Base-by-base conservation (phyloP, 2,113 vertebrate genomes). In the Lampris megalopsis region DNA sequence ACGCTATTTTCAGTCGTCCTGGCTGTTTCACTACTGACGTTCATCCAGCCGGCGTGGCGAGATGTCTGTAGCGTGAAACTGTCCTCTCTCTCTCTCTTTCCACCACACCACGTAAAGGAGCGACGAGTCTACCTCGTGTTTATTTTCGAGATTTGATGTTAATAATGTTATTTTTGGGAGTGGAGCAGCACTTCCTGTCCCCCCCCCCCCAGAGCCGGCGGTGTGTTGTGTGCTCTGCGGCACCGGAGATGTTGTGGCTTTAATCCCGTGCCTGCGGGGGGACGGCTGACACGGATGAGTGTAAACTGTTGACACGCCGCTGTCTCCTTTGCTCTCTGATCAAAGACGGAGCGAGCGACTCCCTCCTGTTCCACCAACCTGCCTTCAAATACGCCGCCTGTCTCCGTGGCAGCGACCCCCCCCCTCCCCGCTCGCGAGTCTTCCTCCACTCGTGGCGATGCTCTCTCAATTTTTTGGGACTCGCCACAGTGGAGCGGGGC, bases 261-360 rank as follows among this genome's bases (percentile, higher is more conserved):
- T 90, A 92, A 92, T 93, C 91, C 91, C 81, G 76, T 83, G 86
- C 88, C 92, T 89, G 81, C 84, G 65, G 90, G 90, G 24, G 89
- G 90, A 90, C 66, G 75, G 80, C 86, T 93, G 91, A 91, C 88
- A 92, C 89, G 91, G 86, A 91, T 88, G 88, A 91, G 85, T 89
- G 91, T 92, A 92, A 92, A 92, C 89, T 91, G 90, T 93, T 94
- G 90, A 92, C 91, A 91, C 88, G 90, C 86, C 87, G 88, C 90
- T 88, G 91, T 91, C 91, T 91, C 88, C 91, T 89, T 76, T 90
- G 86, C 86, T 85, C 89, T 88, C 86, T 91, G 90, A 94, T 94
- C 89, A 94, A 93, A 92, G 90, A 79, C 43, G 43, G 69, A 80
- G 80, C 81, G 82, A 84, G 24, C 24, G 24, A 24, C 24, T 24